Percentiles rank a stretch among this genome's conserved stretches.
These are phyloP conservation scores for Ceriagrion tenellum DNA, from an alignment of 2,888 invertebrate species.

Conservation along the genomic window DNA sequence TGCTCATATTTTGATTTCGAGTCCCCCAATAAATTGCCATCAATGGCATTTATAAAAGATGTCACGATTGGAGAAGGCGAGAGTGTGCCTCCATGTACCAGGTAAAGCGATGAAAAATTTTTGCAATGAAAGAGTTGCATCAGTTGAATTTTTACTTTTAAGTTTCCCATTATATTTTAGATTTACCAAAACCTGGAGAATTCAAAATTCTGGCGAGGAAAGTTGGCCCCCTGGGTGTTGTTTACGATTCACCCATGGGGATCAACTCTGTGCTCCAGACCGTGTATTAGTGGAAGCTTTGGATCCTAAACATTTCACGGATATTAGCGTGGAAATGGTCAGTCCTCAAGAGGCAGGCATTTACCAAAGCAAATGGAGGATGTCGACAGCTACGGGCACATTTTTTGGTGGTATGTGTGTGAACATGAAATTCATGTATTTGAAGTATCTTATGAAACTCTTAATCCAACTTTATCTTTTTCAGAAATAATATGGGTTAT, in stretches of 20 bases:
- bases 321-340: conserved; percentile 88
- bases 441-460: too few species aligned
- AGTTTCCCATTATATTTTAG: conserved; percentile 76
- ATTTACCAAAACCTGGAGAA: conserved; percentile 93
- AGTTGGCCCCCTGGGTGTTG: conserved; percentile 93
- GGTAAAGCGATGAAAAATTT: conserved; percentile 75
- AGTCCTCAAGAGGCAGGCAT: conserved; percentile 88
- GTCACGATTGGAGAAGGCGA: conserved; percentile 89
- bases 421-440: background rate
- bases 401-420: conserved; percentile 91
- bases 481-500: conserved; percentile 91
- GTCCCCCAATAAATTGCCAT: conserved; percentile 86
- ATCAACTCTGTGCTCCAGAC: conserved; percentile 80
- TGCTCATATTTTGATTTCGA: conserved; percentile 96
- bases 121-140: background rate
- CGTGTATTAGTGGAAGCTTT: conserved; percentile 85
- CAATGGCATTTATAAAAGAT: conserved; percentile 87
- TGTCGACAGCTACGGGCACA: conserved; percentile 91
- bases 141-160: background rate
- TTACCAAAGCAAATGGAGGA: conserved; percentile 93
- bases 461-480: conserved; percentile 72
- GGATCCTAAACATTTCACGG: conserved; percentile 87
- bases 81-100: conserved; percentile 85
- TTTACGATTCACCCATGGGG: conserved; percentile 87
- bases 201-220: conserved; percentile 92